phyloP scores from a whole-genome alignment of 2,888 invertebrate genomes.

The Acleris emargana region DNA sequence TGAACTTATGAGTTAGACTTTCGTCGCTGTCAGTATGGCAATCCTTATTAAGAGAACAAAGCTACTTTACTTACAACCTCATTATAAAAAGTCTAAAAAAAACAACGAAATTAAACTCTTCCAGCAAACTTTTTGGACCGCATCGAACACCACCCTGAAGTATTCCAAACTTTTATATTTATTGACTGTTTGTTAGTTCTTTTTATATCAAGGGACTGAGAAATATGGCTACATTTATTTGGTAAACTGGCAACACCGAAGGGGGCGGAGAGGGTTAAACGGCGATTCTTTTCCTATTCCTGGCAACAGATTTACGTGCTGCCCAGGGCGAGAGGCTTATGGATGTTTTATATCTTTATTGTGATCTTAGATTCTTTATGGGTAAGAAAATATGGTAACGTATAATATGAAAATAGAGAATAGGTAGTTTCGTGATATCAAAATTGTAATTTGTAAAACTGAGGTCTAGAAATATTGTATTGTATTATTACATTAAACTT shows the following conservation, averaged over 20 bases:
- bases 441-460: too few relatives aligned
- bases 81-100: neutral
- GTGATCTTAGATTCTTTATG: conserved; percentile 48
- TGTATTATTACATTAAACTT: too few relatives aligned
- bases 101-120: conserved; percentile 36
- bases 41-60: too few relatives aligned
- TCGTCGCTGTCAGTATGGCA: too few relatives aligned
- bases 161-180: conserved; percentile 32
- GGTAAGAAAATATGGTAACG: conserved; percentile 11
- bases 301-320: conserved; percentile 66
- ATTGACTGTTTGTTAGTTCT: conserved; percentile 39
- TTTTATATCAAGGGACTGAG: conserved; percentile 54
- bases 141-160: conserved; percentile 10
- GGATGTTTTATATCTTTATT: conserved; percentile 66
- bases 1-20: too few relatives aligned
- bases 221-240: conserved; percentile 57
- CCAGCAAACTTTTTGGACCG: conserved; percentile 19
- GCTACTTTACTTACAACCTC: too few relatives aligned
- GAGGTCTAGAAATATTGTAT: too few relatives aligned
- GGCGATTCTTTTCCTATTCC: conserved; percentile 63
- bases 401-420: neutral
- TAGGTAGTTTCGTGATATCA: conserved; percentile 5
- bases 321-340: conserved; percentile 58
- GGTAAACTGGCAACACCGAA: conserved; percentile 46
- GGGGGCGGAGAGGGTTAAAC: conserved; percentile 63